phyloP scores from a whole-genome alignment of 2,113 vertebrate genomes.

The Mormoops blainvillei region DNA sequence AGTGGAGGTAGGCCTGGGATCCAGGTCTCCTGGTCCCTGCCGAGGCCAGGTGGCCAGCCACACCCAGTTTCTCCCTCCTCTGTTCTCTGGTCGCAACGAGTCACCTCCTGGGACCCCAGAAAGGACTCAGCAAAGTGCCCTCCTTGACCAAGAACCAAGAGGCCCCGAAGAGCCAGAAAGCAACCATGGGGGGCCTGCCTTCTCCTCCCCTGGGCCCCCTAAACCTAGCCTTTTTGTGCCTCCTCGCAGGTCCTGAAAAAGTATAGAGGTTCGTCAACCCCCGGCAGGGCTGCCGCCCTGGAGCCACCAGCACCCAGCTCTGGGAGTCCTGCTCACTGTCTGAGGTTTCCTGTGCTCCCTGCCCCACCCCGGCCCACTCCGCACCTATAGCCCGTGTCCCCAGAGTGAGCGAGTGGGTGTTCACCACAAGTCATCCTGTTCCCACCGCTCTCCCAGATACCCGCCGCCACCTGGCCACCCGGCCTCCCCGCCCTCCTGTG shows the following conservation, averaged over 20 bases:
- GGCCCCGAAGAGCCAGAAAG: background rate
- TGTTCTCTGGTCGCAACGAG: background rate
- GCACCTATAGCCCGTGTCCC: rapidly evolving
- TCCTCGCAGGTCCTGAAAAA: background rate
- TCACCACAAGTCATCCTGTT: background rate
- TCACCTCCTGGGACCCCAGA: background rate
- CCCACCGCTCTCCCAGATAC: background rate
- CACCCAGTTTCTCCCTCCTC: background rate
- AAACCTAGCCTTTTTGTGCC: rapidly evolving
- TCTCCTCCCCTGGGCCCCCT: rapidly evolving
- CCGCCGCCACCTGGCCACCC: rapidly evolving
- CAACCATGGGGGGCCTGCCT: background rate
- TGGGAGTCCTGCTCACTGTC: background rate
- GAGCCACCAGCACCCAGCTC: rapidly evolving
- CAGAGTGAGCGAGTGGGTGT: background rate
- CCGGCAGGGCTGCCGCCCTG: rapidly evolving
- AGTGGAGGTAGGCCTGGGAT: too few relatives aligned
- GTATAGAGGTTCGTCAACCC: rapidly evolving
- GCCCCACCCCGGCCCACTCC: rapidly evolving
- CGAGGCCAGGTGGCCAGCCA: background rate
- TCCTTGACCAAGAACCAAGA: background rate
- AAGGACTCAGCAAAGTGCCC: background rate
- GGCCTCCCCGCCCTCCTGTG: background rate
- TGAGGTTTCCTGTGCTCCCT: background rate
- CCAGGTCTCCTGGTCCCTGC: background rate